Base-by-base conservation (phyloP, 2,888 invertebrate species). In the Pseudolycoriella hygida region DNA sequence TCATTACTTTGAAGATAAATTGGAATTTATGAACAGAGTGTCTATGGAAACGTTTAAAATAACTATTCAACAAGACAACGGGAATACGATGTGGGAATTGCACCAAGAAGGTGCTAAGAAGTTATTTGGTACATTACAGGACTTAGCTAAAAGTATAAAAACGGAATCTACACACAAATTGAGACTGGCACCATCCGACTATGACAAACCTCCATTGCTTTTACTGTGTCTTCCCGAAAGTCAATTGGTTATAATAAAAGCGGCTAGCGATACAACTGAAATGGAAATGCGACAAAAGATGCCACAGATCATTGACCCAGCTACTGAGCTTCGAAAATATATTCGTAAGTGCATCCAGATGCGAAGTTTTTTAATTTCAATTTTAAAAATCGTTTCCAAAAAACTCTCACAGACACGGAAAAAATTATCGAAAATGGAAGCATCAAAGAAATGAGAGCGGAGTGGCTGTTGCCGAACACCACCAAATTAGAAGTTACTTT, bases 121-220 rank as follows among this genome's bases (percentile, higher is more conserved):
- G 14, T 45, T 48, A 20, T 61, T 60, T 47, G 56, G 57, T 40
- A 56, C 57, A 44, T 50, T 62, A 30, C 53, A 54, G 5, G 60
- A 62, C 20, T 48, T 64, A 50, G 64, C 61, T 14, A 54, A 56
- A 47, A 60, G 52, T 43, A 61, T 64, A 50, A 55, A 55, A 43
- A 57, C 61, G 10, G 55, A 57, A 40, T 55, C 56, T 3, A 51
- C 52, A 8, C 53, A 53, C 19, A 60, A 60, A 43, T 55, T 56
- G 40, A 57, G 87, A 55, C 71, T 90, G 59, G 87, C 85, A 17
- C 83, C 88, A 10, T 86, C 88, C 0, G 87, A 87, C 70, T 86
- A 85, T 67, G 89, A 63, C 49, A 61, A 61, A 54, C 57, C 64
- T 17, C 60, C 60, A 19, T 47, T 60, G 17, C 48, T 66, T 47